Conservation (phyloP, 1,140 invertebrate species). For the Pseudomyrmex sp. region DNA sequence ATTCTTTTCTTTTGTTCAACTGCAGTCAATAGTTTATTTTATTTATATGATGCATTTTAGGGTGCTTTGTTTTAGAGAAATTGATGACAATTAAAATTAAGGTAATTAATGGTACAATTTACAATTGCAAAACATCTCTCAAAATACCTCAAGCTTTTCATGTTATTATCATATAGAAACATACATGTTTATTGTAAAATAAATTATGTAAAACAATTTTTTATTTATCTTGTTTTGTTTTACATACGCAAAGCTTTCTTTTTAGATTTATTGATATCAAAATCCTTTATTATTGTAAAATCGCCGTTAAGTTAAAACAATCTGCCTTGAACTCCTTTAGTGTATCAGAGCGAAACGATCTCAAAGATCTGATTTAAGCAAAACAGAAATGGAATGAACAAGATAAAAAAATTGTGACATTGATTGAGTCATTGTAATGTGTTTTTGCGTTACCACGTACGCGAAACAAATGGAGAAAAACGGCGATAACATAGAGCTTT, state of each 20-base stretch:
- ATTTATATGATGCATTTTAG: no score
- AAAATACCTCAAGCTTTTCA: neutral
- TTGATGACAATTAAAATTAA: no score
- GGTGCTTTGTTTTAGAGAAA: no score
- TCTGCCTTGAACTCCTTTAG: neutral
- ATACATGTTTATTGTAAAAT: neutral
- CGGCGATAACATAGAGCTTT: neutral
- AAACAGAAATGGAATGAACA: neutral
- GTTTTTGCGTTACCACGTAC: neutral
- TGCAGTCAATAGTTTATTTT: neutral
- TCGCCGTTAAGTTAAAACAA: neutral
- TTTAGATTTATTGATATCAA: neutral
- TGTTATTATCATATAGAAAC: neutral
- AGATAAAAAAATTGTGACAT: conserved; percentile 5
- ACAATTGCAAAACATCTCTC: neutral
- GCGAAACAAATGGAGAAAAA: conserved; percentile 19
- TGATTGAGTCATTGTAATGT: neutral
- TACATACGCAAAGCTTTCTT: neutral
- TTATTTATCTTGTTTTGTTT: neutral
- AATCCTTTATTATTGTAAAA: neutral
- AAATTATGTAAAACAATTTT: conserved; percentile 26
- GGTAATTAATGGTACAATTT: neutral
- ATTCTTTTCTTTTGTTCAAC: neutral
- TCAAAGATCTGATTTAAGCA: neutral
- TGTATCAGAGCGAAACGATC: conserved; percentile 27